Evolutionary conservation across 2,888 invertebrate genomes (phyloP).

Genomic region (Oscheius sp.): DNA sequence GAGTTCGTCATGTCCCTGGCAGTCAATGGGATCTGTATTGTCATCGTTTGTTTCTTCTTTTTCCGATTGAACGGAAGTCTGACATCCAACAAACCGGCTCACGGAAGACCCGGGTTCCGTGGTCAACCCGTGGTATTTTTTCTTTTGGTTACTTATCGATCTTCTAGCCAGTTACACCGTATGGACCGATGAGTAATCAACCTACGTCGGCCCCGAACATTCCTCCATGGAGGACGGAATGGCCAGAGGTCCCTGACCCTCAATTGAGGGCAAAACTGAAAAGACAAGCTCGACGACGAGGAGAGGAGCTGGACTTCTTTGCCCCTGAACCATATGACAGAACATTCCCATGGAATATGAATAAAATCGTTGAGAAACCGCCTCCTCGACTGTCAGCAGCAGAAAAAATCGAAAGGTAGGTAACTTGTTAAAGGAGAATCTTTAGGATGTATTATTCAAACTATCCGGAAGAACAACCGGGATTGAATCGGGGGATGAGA

Average conservation of each 20-base stretch:
- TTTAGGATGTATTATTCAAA: conserved; percentile 42
- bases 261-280: conserved; percentile 50
- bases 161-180: conserved; percentile 2
- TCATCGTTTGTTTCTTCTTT: conserved; percentile 64
- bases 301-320: conserved; percentile 43
- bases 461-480: conserved; percentile 46
- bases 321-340: conserved; percentile 47
- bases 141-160: background rate
- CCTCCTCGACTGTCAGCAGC: conserved; percentile 10
- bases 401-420: conserved; percentile 38
- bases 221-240: conserved; percentile 54
- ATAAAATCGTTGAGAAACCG: conserved; percentile 17
- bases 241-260: conserved; percentile 52
- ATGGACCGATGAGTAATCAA: background rate
- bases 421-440: too few relatives aligned
- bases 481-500: conserved; percentile 45
- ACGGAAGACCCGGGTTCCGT: background rate
- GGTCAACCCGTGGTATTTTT: background rate
- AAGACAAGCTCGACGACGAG: conserved; percentile 10
- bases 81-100: conserved; percentile 51
- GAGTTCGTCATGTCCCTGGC: conserved; percentile 67
- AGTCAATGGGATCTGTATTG: conserved; percentile 55
- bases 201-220: conserved; percentile 25
- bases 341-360: conserved; percentile 53
- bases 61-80: conserved; percentile 60